phyloP scores from a whole-genome alignment of 2,888 invertebrate species.

The Heliconius cydno region DNA sequence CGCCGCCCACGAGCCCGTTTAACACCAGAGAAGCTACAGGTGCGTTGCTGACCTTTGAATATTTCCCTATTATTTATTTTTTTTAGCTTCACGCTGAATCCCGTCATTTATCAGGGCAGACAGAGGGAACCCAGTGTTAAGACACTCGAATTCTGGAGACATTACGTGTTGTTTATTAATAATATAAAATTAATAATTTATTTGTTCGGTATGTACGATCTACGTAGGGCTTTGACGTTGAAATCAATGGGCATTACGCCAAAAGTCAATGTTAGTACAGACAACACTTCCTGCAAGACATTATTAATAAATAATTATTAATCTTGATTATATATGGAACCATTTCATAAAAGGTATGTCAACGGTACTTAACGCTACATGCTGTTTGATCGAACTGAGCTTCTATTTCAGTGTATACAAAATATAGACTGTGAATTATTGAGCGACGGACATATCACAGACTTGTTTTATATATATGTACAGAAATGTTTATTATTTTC shows the following conservation, averaged over 20 bases:
- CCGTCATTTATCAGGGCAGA: no score
- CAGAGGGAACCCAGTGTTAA: no score
- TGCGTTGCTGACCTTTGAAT: no score
- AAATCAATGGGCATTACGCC: constrained; percentile 24
- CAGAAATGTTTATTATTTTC: neutral
- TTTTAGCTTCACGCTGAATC: no score
- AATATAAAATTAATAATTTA: neutral
- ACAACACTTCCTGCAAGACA: constrained; percentile 24
- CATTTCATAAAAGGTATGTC: constrained; percentile 23
- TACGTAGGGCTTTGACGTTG: constrained; percentile 2
- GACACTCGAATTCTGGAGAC: no score
- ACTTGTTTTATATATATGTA: neutral
- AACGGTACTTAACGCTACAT: neutral
- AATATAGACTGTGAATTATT: neutral
- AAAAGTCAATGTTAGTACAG: constrained; percentile 22
- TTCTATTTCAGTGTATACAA: neutral
- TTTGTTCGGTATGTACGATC: neutral
- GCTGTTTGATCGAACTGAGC: neutral
- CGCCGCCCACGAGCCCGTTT: no score
- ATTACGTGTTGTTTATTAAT: neutral
- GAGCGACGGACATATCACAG: neutral
- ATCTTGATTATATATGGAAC: constrained; percentile 17
- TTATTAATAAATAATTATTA: constrained; percentile 18
- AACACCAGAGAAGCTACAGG: no score
- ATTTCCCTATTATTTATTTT: no score